Percentiles rank a stretch among this genome's conserved stretches.
Evolutionary conservation across 2,797 vertebrate genomes (phyloP).

Genomic region (Tiaroga cobitis): DNA sequence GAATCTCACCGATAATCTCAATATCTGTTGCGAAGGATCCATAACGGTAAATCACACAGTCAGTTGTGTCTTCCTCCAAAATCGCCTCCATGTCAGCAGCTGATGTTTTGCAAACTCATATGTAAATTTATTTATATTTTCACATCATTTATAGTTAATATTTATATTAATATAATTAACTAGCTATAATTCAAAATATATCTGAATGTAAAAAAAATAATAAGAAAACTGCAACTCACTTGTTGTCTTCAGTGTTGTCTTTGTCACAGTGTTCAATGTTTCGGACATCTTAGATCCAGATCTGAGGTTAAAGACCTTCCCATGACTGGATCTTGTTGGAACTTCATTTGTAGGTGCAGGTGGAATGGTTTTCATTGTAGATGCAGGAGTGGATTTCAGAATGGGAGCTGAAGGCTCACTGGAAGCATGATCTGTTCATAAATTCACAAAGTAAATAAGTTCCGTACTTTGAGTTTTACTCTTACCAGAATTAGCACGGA

Average conservation of each 20-base stretch:
- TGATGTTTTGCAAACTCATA: constrained; percentile 18
- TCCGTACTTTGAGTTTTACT: neutral
- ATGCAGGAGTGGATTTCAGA: neutral
- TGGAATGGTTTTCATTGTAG: constrained; percentile 18
- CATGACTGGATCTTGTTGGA: neutral
- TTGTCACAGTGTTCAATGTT: neutral
- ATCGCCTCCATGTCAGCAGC: neutral
- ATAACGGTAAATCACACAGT: constrained; percentile 90
- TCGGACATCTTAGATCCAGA: neutral
- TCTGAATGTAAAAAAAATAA: neutral
- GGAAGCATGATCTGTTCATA: constrained; percentile 12
- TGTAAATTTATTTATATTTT: neutral
- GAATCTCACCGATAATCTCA: constrained; percentile 85
- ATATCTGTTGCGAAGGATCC: constrained; percentile 87
- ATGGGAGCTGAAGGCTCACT: neutral
- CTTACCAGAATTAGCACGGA: neutral
- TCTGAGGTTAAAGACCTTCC: neutral
- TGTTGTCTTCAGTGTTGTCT: neutral
- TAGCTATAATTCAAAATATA: neutral
- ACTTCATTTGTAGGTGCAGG: constrained; percentile 24
- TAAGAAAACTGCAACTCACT: neutral
- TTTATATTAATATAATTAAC: neutral
- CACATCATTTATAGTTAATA: neutral
- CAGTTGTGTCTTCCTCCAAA: constrained; percentile 57
- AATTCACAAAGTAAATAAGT: neutral